Evolutionary conservation across 2,888 invertebrate species (phyloP).

Genomic region (Keiferia lycopersicella): DNA sequence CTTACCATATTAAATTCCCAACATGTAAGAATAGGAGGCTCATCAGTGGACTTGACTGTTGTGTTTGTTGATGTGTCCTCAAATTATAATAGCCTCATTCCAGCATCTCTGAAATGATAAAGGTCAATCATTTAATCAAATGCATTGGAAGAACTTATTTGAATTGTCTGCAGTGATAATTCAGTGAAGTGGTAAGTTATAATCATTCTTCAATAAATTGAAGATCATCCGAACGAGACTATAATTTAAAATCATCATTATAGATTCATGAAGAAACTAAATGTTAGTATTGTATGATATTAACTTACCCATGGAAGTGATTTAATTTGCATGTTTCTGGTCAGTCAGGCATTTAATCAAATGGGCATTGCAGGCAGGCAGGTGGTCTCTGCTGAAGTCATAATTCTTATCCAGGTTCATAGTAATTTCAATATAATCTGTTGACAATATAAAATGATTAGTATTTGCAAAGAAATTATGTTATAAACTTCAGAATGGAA

Average conservation of each 20-base stretch:
- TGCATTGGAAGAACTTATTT: not conserved
- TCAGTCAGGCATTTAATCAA: too few relatives aligned
- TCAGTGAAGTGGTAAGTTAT: constrained; percentile 3
- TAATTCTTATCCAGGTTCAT: not conserved
- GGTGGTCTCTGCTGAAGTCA: not conserved
- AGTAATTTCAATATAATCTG: not conserved
- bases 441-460: not conserved
- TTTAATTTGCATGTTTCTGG: too few relatives aligned
- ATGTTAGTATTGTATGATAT: too few relatives aligned
- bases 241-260: constrained; percentile 3
- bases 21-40: not conserved
- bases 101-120: not conserved
- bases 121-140: not conserved
- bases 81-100: too few relatives aligned
- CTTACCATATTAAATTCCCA: not conserved
- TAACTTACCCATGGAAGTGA: too few relatives aligned
- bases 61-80: too few relatives aligned
- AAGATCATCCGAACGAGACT: constrained; percentile 2
- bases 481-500: not conserved
- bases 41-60: too few relatives aligned
- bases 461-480: not conserved
- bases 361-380: not conserved
- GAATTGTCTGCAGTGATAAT: not conserved
- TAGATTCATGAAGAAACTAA: not conserved
- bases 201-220: constrained; percentile 15